Evolutionary conservation across 2,888 invertebrate species (phyloP).

Genomic region (Panopea generosa): DNA sequence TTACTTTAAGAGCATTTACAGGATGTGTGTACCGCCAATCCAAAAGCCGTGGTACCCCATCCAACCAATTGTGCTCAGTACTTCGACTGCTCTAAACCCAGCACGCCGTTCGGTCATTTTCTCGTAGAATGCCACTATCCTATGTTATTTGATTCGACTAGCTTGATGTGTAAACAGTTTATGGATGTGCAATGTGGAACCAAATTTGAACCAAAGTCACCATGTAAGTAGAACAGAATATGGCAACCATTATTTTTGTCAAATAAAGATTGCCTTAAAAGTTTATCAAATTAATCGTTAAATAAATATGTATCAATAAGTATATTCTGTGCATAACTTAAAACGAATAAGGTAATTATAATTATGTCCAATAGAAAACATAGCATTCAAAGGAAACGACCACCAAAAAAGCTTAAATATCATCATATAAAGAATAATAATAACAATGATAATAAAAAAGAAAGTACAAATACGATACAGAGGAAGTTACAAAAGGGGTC

Average conservation of each 20-base stretch:
- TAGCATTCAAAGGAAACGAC: no score
- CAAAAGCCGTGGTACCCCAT: constrained; percentile 58
- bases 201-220: constrained; percentile 59
- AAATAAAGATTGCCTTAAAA: neutral
- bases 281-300: neutral
- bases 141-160: constrained; percentile 48
- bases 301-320: neutral
- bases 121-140: constrained; percentile 66
- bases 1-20: constrained; percentile 55
- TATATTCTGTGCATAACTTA: no score
- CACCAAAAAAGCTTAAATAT: no score
- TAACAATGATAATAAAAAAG: no score
- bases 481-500: no score
- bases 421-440: no score
- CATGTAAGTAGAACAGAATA: constrained; percentile 62
- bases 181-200: constrained; percentile 53
- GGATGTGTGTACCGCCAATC: constrained; percentile 64
- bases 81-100: constrained; percentile 63
- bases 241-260: neutral
- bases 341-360: no score
- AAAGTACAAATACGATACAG: no score
- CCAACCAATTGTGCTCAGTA: constrained; percentile 73
- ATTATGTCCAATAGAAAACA: no score
- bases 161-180: constrained; percentile 49
- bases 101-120: constrained; percentile 47